Conservation (phyloP, 1,140 invertebrate genomes). For the Drosophila bipectinata region DNA sequence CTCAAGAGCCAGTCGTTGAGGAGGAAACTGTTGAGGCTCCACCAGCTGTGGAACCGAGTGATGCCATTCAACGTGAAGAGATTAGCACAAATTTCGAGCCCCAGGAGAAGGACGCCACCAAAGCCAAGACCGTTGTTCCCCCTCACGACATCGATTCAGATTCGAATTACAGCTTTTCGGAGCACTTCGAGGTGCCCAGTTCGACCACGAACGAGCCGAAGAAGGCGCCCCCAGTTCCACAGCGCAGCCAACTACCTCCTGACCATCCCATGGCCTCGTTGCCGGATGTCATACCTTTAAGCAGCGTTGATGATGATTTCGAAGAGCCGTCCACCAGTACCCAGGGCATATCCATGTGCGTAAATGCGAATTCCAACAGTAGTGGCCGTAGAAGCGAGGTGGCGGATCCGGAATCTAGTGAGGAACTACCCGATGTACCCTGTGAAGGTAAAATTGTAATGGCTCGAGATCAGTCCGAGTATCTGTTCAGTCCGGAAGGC, state of each 20-base stretch:
- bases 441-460: slow-evolving; percentile 84
- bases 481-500: slow-evolving; percentile 84
- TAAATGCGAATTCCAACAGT: slow-evolving; percentile 27
- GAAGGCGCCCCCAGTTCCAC: background rate
- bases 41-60: background rate
- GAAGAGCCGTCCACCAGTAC: slow-evolving; percentile 5
- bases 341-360: slow-evolving; percentile 71
- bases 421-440: slow-evolving; percentile 45
- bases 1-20: background rate
- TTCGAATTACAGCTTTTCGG: slow-evolving; percentile 82
- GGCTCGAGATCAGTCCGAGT: slow-evolving; percentile 83
- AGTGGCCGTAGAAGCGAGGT: background rate
- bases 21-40: background rate
- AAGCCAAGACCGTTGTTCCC: background rate
- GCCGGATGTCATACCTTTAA: slow-evolving; percentile 71
- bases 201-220: slow-evolving; percentile 43
- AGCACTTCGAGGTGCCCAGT: slow-evolving; percentile 74
- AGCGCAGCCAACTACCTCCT: background rate
- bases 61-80: slow-evolving; percentile 40
- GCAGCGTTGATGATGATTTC: slow-evolving; percentile 14
- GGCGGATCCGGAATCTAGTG: background rate
- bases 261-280: slow-evolving; percentile 44
- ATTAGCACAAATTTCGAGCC: slow-evolving; percentile 37
- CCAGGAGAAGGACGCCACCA: background rate
- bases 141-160: slow-evolving; percentile 70